A percentile compares a stretch with the other conserved stretches of the same genome.
Conservation (phyloP, 2,113 vertebrate genomes). For the Mesitornis unicolor region DNA sequence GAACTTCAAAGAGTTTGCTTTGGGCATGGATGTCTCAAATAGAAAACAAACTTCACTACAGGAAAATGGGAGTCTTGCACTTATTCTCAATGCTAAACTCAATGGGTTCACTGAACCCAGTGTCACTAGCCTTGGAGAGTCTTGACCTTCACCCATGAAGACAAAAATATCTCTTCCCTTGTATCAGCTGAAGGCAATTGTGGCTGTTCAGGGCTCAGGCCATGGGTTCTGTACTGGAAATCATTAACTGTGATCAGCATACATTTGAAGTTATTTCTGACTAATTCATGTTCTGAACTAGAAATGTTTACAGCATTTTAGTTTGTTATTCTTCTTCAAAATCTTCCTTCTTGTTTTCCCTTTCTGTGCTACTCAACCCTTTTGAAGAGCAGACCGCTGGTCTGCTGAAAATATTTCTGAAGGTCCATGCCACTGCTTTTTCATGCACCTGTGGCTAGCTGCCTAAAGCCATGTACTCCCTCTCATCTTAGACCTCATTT, state of each 20-base stretch:
- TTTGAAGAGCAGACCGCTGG: not conserved
- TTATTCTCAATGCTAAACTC: not conserved
- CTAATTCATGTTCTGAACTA: not conserved
- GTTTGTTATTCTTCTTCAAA: not conserved
- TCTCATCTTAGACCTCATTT: not conserved
- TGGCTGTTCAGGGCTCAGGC: not conserved
- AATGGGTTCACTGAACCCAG: not conserved
- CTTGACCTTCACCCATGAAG: not conserved
- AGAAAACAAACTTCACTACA: not conserved
- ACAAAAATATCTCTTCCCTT: not conserved
- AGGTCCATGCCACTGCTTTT: not conserved
- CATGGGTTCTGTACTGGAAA: not conserved
- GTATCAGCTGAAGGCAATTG: not conserved
- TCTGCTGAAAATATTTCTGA: not conserved
- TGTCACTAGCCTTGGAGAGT: not conserved
- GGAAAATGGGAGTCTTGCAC: not conserved
- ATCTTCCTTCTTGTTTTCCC: not conserved
- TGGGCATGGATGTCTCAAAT: not conserved
- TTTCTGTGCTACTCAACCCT: not conserved
- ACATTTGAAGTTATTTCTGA: not conserved
- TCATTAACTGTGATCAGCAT: rapidly evolving
- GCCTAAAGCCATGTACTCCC: not conserved
- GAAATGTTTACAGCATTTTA: not conserved
- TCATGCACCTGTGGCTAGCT: not conserved
- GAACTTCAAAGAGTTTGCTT: not conserved